Conservation (phyloP, 2,113 vertebrate species). For the Mormoops blainvillei region DNA sequence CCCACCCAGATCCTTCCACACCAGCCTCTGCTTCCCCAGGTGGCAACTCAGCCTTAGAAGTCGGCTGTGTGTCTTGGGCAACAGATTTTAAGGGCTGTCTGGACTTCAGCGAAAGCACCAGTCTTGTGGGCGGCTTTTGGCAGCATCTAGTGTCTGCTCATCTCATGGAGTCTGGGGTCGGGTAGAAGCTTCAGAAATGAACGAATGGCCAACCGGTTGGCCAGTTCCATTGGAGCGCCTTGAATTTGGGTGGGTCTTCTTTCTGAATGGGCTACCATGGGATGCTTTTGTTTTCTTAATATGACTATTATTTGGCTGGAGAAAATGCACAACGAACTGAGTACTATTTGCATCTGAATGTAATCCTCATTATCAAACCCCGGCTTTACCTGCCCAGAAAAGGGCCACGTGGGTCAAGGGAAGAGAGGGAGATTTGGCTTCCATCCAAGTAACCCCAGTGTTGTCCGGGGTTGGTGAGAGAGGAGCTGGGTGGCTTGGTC, state of each 20-base stretch:
- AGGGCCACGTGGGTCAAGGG: background rate
- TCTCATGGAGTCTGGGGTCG: background rate
- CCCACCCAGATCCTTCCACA: background rate
- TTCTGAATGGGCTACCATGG: background rate
- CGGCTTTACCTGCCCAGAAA: background rate
- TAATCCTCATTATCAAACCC: background rate
- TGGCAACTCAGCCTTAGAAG: background rate
- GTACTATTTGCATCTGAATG: background rate
- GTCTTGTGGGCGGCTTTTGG: background rate
- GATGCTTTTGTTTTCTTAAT: background rate
- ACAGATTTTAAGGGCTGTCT: background rate
- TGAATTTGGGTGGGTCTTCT: background rate
- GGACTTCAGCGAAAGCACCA: background rate
- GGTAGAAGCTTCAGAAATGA: background rate
- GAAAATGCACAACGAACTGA: background rate
- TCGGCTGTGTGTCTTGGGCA: background rate
- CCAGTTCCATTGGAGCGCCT: background rate
- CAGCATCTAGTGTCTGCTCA: background rate
- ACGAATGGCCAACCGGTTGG: background rate
- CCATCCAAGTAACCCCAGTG: background rate
- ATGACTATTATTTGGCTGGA: background rate
- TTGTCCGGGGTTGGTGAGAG: background rate
- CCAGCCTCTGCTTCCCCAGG: background rate
- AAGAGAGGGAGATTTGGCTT: background rate
- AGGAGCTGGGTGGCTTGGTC: background rate